Evolutionary conservation across 2,113 vertebrate genomes (phyloP).

Genomic region (Microtus pennsylvanicus): DNA sequence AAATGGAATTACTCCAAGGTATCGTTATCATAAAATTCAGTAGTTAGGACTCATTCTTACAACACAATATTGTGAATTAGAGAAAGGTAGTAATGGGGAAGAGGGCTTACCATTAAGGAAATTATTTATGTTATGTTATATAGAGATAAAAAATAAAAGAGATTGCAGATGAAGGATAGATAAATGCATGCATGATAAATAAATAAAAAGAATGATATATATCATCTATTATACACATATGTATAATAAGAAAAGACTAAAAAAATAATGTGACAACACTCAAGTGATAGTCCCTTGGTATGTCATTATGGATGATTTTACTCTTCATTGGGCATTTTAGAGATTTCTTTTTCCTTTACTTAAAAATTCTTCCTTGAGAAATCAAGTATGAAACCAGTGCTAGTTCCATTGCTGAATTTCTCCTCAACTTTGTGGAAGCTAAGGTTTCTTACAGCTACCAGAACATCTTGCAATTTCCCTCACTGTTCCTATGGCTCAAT

Average conservation of each 20-base stretch:
- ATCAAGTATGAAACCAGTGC: not conserved
- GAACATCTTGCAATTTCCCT: not conserved
- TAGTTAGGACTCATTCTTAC: not conserved
- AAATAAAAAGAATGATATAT: not conserved
- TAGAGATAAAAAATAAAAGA: not conserved
- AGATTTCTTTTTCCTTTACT: not conserved
- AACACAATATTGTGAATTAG: not conserved
- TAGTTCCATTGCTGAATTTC: fast-evolving
- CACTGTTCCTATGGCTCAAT: no score
- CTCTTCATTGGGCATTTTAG: not conserved
- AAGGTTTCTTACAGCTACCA: not conserved
- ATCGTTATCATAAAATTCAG: not conserved
- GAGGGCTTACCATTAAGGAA: not conserved
- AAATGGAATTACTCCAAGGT: not conserved
- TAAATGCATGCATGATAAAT: not conserved
- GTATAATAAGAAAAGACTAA: not conserved
- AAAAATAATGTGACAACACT: not conserved
- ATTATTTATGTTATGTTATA: not conserved
- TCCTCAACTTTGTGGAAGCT: no score
- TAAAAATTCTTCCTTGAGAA: not conserved
- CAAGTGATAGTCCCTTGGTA: not conserved
- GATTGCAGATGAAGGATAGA: not conserved
- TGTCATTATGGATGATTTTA: not conserved
- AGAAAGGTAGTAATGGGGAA: not conserved
- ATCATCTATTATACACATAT: not conserved